phyloP scores from a whole-genome alignment of 2,113 vertebrate genomes.

The Dolichotis patagonum region DNA sequence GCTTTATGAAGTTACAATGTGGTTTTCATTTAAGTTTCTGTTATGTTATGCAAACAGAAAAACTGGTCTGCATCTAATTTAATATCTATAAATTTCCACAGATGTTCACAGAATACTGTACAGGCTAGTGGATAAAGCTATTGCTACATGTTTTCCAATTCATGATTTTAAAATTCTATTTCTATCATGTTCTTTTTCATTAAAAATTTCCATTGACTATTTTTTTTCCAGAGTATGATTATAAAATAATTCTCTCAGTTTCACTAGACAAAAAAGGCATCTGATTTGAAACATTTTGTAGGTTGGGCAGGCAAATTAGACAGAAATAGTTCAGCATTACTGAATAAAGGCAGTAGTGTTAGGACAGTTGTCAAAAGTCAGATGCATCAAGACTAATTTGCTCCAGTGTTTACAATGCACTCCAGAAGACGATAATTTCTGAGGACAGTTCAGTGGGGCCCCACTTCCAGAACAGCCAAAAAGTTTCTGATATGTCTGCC shows the following conservation, averaged over 20 bases:
- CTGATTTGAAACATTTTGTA: slow-evolving; percentile 59
- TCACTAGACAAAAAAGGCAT: slow-evolving; percentile 63
- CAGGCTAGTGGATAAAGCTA: slow-evolving; percentile 52
- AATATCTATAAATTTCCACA: slow-evolving; percentile 79
- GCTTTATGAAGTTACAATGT: slow-evolving; percentile 58
- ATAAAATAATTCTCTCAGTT: slow-evolving; percentile 78
- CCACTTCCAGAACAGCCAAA: not conserved
- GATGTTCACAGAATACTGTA: slow-evolving; percentile 62
- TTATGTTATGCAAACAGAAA: slow-evolving; percentile 72
- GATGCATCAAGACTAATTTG: slow-evolving; percentile 14
- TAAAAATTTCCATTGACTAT: slow-evolving; percentile 80
- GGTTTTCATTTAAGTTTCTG: slow-evolving; percentile 72
- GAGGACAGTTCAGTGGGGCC: not conserved
- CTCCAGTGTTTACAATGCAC: slow-evolving; percentile 1
- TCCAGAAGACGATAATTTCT: not conserved
- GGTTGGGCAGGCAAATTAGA: slow-evolving; percentile 58
- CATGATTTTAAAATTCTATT: slow-evolving; percentile 69
- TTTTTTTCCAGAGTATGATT: slow-evolving; percentile 70
- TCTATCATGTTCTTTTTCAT: slow-evolving; percentile 66
- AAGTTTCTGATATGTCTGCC: not conserved
- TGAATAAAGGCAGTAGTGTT: slow-evolving; percentile 48
- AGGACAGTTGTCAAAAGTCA: slow-evolving; percentile 38
- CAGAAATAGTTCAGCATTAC: slow-evolving; percentile 46
- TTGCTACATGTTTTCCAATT: slow-evolving; percentile 74
- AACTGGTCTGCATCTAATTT: slow-evolving; percentile 64